Conservation (phyloP, 1,140 invertebrate genomes). For the Drosophila pandora region DNA sequence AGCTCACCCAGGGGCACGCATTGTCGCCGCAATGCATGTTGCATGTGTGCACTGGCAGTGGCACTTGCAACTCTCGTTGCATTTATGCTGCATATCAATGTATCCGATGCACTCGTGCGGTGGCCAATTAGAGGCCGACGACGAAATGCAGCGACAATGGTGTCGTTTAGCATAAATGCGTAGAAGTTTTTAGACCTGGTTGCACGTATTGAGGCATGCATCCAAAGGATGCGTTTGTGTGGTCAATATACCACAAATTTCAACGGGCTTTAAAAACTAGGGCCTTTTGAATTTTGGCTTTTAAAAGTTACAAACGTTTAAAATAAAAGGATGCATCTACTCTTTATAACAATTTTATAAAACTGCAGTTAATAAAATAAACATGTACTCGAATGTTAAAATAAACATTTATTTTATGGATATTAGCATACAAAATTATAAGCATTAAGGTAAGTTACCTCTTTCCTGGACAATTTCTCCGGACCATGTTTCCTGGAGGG, state of each 20-base stretch:
- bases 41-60: background rate
- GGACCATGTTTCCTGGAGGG: conserved; percentile 39
- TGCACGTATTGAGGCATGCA: conserved; percentile 7
- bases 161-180: conserved; percentile 48
- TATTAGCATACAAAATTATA: conserved; percentile 33
- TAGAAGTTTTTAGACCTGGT: conserved; percentile 24
- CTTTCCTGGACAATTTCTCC: conserved; percentile 19
- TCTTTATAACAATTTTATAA: too few relatives aligned
- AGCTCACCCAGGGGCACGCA: conserved; percentile 25
- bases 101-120: conserved; percentile 18
- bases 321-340: background rate
- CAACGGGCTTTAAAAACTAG: background rate
- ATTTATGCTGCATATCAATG: conserved; percentile 6
- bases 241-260: conserved; percentile 19
- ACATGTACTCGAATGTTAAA: background rate
- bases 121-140: conserved; percentile 48
- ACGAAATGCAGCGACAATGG: conserved; percentile 43
- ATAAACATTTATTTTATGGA: conserved; percentile 26
- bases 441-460: conserved; percentile 30
- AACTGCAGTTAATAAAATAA: background rate
- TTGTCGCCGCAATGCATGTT: background rate
- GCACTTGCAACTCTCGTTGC: conserved; percentile 1
- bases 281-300: background rate
- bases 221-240: conserved; percentile 27
- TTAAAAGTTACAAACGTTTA: background rate